Evolutionary conservation across 2,888 invertebrate genomes (phyloP), one percentile per base, ranked within the genome.

Genomic region (Aleiodes leptofemur): DNA sequence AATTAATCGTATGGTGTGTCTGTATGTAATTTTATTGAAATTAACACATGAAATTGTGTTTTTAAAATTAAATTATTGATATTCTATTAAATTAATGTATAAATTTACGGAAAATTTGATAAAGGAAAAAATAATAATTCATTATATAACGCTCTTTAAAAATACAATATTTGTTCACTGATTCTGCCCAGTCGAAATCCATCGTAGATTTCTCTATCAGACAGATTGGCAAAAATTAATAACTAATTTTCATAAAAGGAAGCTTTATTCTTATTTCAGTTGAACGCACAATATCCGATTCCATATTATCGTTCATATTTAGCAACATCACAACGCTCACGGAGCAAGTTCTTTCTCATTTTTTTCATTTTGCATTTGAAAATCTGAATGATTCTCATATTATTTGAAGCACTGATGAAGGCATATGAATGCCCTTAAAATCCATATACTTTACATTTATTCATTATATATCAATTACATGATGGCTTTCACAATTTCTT

Each of bases 171-270:
- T 50, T 50, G 8, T 59, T 31, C 56, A 68, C 9, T 16, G 48
- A 16, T 48, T 34, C 11, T 9, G 38, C 38, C 8, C 0, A 34
- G 1, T 11, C 4, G 43, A 43, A 43, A 43, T 11, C 43, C 43
- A 43, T 43, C 9, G 9, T 3, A 11, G 43, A 43, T 43, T 8
- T 11, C 9, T 43, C 43, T 7, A 16, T 38, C 51, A 64, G 34
- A 16, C 38, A n/a, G 34, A 9, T 11, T 43, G 38, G 29, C 43
- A 11, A 73, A 53, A 73, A 55, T 64, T 64, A 53, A 66, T 43
- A 68, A 56, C n/a, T 73, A 64, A 64, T 64, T 43, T 43, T 43
- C 0, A 64, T 43, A 64, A 53, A 34, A 55, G 73, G 69, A 73
- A 73, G 73, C 51, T 69, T 66, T n/a, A 56, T 71, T 51, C 29